phyloP scores from a whole-genome alignment of 2,797 vertebrate species.

The Chlorospingus flavigularis region DNA sequence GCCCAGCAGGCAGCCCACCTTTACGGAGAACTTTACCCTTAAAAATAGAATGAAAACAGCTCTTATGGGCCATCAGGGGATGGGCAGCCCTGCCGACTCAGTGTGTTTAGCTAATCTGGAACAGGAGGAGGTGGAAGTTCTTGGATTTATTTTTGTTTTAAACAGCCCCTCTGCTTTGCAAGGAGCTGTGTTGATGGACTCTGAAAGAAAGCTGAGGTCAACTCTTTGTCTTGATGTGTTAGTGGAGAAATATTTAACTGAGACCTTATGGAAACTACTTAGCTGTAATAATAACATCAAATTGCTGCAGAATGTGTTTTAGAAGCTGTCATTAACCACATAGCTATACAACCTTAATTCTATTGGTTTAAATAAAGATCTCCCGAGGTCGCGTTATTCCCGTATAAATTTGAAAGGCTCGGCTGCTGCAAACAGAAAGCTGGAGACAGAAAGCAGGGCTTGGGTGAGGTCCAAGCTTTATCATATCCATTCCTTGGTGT shows the following conservation, averaged over 20 bases:
- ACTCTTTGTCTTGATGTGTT: slow-evolving; percentile 38
- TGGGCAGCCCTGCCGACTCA: neutral
- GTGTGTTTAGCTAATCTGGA: slow-evolving; percentile 12
- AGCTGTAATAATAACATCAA: slow-evolving; percentile 29
- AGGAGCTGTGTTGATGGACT: neutral
- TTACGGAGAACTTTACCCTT: neutral
- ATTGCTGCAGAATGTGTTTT: slow-evolving; percentile 30
- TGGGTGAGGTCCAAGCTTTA: slow-evolving; percentile 1
- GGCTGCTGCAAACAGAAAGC: neutral
- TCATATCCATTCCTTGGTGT: neutral
- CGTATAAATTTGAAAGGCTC: neutral
- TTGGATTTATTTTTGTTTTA: slow-evolving; percentile 32
- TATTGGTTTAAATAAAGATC: slow-evolving; percentile 52
- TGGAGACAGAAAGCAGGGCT: neutral
- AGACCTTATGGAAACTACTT: slow-evolving; percentile 19
- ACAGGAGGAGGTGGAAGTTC: slow-evolving; percentile 30
- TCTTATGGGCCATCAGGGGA: neutral
- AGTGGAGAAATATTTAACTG: slow-evolving; percentile 34
- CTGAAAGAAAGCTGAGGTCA: neutral
- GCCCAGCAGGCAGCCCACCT: slow-evolving; percentile 45
- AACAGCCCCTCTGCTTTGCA: neutral
- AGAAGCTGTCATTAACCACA: slow-evolving; percentile 10
- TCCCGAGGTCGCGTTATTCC: slow-evolving; percentile 14
- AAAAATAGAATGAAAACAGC: slow-evolving; percentile 48
- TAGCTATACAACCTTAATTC: slow-evolving; percentile 35